phyloP scores from a whole-genome alignment of 2,888 invertebrate species.

The Luperina testacea region DNA sequence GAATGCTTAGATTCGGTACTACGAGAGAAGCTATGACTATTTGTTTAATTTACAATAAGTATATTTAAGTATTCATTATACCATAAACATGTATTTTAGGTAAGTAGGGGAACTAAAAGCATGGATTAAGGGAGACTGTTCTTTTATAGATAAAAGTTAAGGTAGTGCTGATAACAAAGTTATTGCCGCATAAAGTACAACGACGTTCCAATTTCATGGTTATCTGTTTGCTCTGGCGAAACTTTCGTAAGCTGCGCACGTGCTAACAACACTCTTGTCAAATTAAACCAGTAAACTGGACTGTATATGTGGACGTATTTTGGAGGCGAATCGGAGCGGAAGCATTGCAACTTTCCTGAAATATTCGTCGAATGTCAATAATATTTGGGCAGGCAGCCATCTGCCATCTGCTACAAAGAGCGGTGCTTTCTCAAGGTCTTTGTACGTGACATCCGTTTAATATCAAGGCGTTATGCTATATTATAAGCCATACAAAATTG shows the following conservation, averaged over 20 bases:
- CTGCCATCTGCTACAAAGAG: slow-evolving; percentile 74
- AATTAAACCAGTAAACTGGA: slow-evolving; percentile 41
- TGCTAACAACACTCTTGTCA: slow-evolving; percentile 49
- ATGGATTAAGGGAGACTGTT: slow-evolving; percentile 48
- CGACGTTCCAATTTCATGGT: slow-evolving; percentile 75
- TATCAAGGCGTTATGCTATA: slow-evolving; percentile 67
- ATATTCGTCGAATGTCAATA: slow-evolving; percentile 65
- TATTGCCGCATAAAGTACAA: slow-evolving; percentile 60
- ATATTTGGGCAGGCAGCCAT: slow-evolving; percentile 73
- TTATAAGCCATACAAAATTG: slow-evolving; percentile 73
- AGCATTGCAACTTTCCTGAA: slow-evolving; percentile 52
- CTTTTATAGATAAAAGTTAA: slow-evolving; percentile 57
- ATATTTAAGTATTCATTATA: slow-evolving; percentile 4
- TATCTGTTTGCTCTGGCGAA: slow-evolving; percentile 73
- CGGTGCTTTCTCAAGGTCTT: slow-evolving; percentile 73
- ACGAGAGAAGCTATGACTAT: slow-evolving; percentile 33
- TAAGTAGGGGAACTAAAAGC: slow-evolving; percentile 48
- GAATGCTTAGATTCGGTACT: slow-evolving; percentile 52
- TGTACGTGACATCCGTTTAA: slow-evolving; percentile 82
- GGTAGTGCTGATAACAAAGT: slow-evolving; percentile 66
- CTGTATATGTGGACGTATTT: slow-evolving; percentile 30
- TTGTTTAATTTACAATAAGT: slow-evolving; percentile 18
- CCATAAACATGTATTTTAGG: slow-evolving; percentile 22
- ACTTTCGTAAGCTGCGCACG: slow-evolving; percentile 72
- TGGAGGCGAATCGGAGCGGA: slow-evolving; percentile 20